Base-by-base conservation (phyloP, 2,797 vertebrate species). In the Sparus aurata region DNA sequence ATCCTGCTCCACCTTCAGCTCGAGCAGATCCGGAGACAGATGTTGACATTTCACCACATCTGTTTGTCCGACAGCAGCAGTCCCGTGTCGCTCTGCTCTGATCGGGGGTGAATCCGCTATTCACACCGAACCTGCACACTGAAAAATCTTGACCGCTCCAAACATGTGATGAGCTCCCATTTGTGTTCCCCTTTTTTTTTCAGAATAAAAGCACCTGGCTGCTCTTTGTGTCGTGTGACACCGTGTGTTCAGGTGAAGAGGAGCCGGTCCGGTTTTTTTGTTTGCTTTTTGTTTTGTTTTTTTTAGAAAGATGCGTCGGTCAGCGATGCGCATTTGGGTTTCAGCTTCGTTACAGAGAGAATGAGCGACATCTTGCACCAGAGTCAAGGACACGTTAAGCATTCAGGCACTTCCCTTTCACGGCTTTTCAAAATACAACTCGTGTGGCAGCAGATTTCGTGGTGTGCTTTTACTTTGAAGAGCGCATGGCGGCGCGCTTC, bases 1-100 rank as follows among this genome's bases (percentile, higher is more conserved):
- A 86, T 82, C 73, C 73, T 52, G 77, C 89, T 87, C 85, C 83
- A 85, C 84, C 77, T 89, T 92, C 85, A 87, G 84, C 85, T 85
- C 75, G 77, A 82, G 12, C 79, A 67, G 83, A 90, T 86, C 57
- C 79, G 82, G 64, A 80, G 69, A 83, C 89, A 92, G 91, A 92
- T 91, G 91, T 87, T 84, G 89, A 89, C 82, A 92, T 84, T 85
- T 87, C 47, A 79, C 49, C 77, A 87, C 86, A 77, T 88, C 79
- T 90, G 78, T 84, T 59, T 55, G 62, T 69, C 59, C 57, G 82
- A 74, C 69, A 85, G 60, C 75, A 64, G 59, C 30, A 54, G 60
- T 62, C 71, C 68, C 43, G 65, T 77, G 73, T 60, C 75, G 68
- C 30, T 34, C 30, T 34, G 30, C 30, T 1, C 30, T 34, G 3